phyloP scores from a whole-genome alignment of 2,113 vertebrate genomes.

The Alectura lathami region DNA sequence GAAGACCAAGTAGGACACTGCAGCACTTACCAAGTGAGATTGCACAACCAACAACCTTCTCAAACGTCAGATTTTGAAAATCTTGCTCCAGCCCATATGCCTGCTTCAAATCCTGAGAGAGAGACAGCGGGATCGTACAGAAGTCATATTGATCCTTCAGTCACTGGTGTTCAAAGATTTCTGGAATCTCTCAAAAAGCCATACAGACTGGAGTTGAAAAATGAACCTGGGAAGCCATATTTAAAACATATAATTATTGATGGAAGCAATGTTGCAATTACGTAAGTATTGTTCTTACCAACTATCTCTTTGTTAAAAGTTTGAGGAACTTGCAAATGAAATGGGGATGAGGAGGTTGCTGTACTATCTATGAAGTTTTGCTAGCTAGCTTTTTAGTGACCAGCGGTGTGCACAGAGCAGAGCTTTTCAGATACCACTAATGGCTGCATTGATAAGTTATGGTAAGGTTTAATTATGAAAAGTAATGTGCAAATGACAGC shows the following conservation, averaged over 20 bases:
- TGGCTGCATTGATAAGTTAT: neutral
- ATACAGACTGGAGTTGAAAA: conserved; percentile 88
- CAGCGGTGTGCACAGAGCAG: neutral
- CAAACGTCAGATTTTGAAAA: neutral
- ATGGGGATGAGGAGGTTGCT: neutral
- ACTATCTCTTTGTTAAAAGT: neutral
- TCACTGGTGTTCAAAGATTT: conserved; percentile 92
- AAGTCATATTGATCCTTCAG: conserved; percentile 65
- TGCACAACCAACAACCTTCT: conserved; percentile 13
- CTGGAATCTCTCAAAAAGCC: conserved; percentile 88
- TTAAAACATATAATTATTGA: conserved; percentile 94
- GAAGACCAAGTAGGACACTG: conserved; percentile 64
- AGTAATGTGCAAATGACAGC: neutral
- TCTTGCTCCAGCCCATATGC: neutral
- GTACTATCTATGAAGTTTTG: neutral
- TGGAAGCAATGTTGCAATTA: conserved; percentile 95
- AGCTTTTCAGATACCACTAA: neutral
- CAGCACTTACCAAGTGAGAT: conserved; percentile 22
- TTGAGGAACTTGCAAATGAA: neutral
- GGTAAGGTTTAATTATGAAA: neutral
- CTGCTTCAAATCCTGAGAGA: neutral
- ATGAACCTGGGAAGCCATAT: conserved; percentile 83
- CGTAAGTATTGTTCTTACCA: conserved; percentile 82
- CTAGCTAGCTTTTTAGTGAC: neutral
- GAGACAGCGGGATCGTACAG: neutral